Percentiles rank a stretch among this genome's conserved stretches.
phyloP scores from a whole-genome alignment of 2,888 invertebrate species.

The Trachelus iudaicus region DNA sequence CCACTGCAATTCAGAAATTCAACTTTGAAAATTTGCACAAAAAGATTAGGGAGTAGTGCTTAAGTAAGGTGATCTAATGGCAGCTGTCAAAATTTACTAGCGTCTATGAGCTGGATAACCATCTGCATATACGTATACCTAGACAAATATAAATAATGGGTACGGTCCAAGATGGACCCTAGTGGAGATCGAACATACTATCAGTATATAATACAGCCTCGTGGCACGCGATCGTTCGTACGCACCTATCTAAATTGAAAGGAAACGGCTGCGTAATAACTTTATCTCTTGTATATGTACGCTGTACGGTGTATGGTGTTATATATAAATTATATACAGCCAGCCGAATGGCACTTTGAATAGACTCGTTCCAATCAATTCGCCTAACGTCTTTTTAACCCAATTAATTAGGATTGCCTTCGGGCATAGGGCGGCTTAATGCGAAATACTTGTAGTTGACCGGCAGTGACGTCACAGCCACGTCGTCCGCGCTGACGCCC shows the following conservation, averaged over 20 bases:
- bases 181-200: not conserved
- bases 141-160: not conserved
- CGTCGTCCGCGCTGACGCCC: constrained; percentile 41
- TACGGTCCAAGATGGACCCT: not conserved
- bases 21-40: not conserved
- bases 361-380: constrained; percentile 48
- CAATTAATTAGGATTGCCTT: constrained; percentile 55
- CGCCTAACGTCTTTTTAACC: constrained; percentile 63
- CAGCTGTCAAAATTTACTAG: not conserved
- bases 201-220: not conserved
- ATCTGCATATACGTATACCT: not conserved
- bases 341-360: constrained; percentile 19
- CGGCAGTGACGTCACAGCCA: constrained; percentile 60
- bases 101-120: not conserved
- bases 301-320: not conserved
- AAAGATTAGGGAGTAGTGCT: not conserved
- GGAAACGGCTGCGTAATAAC: constrained; percentile 35
- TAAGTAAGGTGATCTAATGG: not conserved
- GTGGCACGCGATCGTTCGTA: not conserved
- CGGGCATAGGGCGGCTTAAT: constrained; percentile 44
- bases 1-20: not conserved
- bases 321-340: constrained; percentile 10
- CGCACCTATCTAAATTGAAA: constrained; percentile 4
- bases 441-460: constrained; percentile 65
- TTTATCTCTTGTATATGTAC: constrained; percentile 37